These are phyloP conservation scores for Euglossa dilemma DNA, from an alignment of 1,140 invertebrate genomes.

Conservation along the genomic window DNA sequence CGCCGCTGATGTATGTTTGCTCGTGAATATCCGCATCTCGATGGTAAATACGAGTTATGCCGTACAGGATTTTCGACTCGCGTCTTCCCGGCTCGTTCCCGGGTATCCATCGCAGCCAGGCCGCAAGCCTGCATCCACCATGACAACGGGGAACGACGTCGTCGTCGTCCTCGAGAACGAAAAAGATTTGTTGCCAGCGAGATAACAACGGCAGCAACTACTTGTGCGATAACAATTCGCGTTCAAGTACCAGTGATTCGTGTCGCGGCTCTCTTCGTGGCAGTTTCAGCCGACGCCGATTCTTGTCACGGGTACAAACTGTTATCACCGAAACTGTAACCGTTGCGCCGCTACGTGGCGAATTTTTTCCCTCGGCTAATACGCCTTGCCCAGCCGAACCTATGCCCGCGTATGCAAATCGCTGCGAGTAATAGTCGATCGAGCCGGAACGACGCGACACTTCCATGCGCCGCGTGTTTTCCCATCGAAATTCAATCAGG, in stretches of 20 bases:
- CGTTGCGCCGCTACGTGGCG: background rate
- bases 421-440: background rate
- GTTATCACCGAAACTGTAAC: constrained; percentile 24
- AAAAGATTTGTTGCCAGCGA: constrained; percentile 19
- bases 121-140: constrained; percentile 8
- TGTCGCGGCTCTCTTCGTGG: background rate
- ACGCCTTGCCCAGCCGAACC: background rate
- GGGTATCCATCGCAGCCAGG: constrained; percentile 16
- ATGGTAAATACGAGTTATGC: constrained; percentile 58
- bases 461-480: background rate
- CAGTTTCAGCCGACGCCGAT: constrained; percentile 24
- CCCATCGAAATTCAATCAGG: background rate
- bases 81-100: background rate
- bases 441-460: background rate
- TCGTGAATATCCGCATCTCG: constrained; percentile 59
- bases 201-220: constrained; percentile 40
- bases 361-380: constrained; percentile 13
- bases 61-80: constrained; percentile 40
- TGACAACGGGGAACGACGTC: background rate
- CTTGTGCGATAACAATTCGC: constrained; percentile 36
- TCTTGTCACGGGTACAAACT: constrained; percentile 32
- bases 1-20: constrained; percentile 56
- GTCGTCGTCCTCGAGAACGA: background rate
- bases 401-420: background rate
- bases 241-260: constrained; percentile 21